Percentiles rank a stretch among this genome's conserved stretches.
phyloP scores from a whole-genome alignment of 2,113 vertebrate species.

The Romanogobio albipinnatus region DNA sequence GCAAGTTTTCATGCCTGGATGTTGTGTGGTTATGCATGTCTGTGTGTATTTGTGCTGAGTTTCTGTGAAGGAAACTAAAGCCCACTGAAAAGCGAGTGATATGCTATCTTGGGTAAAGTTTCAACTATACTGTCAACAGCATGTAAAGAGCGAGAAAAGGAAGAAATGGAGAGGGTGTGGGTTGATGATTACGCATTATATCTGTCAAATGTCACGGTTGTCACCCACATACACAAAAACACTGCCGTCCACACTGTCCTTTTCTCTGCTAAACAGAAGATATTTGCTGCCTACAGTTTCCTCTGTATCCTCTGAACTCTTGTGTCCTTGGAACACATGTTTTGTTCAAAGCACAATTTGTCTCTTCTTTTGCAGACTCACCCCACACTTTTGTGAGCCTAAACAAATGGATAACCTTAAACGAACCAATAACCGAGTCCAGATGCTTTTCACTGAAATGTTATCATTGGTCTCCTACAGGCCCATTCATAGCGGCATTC shows the following conservation, averaged over 20 bases:
- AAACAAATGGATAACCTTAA: slow-evolving; percentile 18
- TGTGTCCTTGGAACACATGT: not conserved
- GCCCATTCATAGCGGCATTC: not conserved
- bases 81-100: slow-evolving; percentile 57
- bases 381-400: not conserved
- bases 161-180: slow-evolving; percentile 8
- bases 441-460: slow-evolving; percentile 16
- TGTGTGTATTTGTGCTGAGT: not conserved
- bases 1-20: not conserved
- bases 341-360: not conserved
- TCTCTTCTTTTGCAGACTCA: not conserved
- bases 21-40: not conserved
- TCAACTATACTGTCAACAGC: slow-evolving; percentile 59
- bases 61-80: slow-evolving; percentile 61
- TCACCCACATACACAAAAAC: not conserved
- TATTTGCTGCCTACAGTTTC: slow-evolving; percentile 9
- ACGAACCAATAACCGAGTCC: not conserved
- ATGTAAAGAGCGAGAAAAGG: slow-evolving; percentile 32
- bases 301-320: not conserved
- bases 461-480: not conserved
- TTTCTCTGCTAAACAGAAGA: not conserved
- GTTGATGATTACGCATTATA: slow-evolving; percentile 47
- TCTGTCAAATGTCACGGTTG: slow-evolving; percentile 43
- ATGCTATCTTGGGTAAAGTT: slow-evolving; percentile 65
- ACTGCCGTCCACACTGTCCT: not conserved